phyloP scores from a whole-genome alignment of 2,888 invertebrate species.

The Drosophila ustulata region DNA sequence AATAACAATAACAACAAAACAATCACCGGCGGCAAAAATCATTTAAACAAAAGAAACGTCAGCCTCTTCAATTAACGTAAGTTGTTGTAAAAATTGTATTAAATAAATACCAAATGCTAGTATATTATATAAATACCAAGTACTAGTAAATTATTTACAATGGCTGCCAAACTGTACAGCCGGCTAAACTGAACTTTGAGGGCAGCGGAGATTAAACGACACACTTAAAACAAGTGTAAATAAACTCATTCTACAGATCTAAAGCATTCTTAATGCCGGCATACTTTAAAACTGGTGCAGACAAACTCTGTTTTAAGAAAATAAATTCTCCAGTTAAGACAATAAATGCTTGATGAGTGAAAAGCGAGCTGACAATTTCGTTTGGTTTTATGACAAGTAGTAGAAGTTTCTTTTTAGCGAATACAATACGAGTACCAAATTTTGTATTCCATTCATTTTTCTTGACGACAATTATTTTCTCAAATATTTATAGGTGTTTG shows the following conservation, averaged over 20 bases:
- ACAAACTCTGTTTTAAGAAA: background rate
- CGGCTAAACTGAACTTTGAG: conserved; percentile 3
- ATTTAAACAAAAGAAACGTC: conserved; percentile 53
- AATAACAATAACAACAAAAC: conserved; percentile 47
- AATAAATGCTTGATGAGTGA: background rate
- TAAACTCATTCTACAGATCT: conserved; percentile 4
- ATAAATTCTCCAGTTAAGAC: background rate
- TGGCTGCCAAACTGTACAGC: conserved; percentile 31
- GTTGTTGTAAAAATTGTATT: conserved; percentile 30
- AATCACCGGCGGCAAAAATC: conserved; percentile 31
- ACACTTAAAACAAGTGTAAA: background rate
- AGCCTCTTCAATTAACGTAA: conserved; percentile 57
- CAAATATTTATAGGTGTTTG: background rate
- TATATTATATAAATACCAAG: background rate
- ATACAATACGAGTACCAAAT: background rate
- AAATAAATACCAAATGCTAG: conserved; percentile 16
- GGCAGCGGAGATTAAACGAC: background rate
- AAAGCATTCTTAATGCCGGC: background rate
- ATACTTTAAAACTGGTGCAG: conserved; percentile 2
- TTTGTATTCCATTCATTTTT: background rate
- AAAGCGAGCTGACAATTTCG: background rate
- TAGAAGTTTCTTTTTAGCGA: background rate
- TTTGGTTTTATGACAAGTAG: background rate
- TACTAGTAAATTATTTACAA: background rate
- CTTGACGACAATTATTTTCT: background rate